Conservation (phyloP, 2,888 invertebrate genomes). For the Anagyrus pseudococci region DNA sequence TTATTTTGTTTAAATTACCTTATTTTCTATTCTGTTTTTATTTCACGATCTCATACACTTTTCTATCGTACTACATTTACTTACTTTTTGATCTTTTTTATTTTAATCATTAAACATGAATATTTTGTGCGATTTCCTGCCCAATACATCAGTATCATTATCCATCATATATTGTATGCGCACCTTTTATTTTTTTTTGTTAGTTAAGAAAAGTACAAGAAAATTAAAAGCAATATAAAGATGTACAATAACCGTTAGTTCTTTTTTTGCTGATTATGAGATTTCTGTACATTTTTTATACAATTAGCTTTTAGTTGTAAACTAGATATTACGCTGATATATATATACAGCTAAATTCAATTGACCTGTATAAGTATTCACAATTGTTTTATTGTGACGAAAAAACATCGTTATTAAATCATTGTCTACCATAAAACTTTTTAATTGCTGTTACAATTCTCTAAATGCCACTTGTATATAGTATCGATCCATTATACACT, state of each 20-base stretch:
- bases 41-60: slow-evolving; percentile 9
- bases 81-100: slow-evolving; percentile 12
- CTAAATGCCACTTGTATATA: too few species aligned
- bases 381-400: not conserved
- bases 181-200: not conserved
- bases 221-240: slow-evolving; percentile 5
- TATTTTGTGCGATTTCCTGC: not conserved
- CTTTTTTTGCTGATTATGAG: slow-evolving; percentile 12
- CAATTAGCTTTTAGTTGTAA: slow-evolving; percentile 21
- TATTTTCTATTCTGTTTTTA: slow-evolving; percentile 37
- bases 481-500: too few species aligned
- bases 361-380: slow-evolving; percentile 6
- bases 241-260: slow-evolving; percentile 14
- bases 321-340: too few species aligned
- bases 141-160: not conserved
- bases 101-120: not conserved
- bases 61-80: not conserved
- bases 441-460: too few species aligned
- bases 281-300: slow-evolving; percentile 25
- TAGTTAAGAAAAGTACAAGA: too few species aligned
- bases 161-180: not conserved
- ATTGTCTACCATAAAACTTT: too few species aligned
- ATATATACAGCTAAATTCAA: slow-evolving; percentile 20
- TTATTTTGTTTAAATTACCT: slow-evolving; percentile 38
- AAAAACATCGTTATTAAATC: too few species aligned